Evolutionary conservation across 2,113 vertebrate species (phyloP).

Genomic region (Eclectus roratus): DNA sequence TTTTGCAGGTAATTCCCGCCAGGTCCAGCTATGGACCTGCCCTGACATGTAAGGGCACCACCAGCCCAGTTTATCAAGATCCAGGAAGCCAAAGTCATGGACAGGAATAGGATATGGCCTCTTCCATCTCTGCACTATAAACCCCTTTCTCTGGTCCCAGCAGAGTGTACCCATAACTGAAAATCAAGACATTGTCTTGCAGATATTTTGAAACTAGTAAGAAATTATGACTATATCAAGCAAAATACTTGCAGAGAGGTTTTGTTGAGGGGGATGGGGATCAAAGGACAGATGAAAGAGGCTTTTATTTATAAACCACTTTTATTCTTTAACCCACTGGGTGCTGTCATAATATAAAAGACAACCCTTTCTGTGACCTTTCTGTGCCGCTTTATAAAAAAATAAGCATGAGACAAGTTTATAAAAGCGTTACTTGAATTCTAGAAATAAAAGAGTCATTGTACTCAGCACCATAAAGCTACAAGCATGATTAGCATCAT

Average conservation of each 20-base stretch:
- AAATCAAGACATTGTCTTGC: background rate
- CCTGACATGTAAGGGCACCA: background rate
- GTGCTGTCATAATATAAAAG: conserved; percentile 29
- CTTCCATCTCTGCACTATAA: background rate
- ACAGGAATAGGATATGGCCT: background rate
- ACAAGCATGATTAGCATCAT: background rate
- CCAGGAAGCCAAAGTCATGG: background rate
- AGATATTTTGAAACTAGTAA: conserved; percentile 41
- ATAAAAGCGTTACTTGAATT: conserved; percentile 41
- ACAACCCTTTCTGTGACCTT: conserved; percentile 45
- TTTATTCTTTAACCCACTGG: conserved; percentile 41
- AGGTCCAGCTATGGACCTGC: background rate
- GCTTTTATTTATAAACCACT: conserved; percentile 55
- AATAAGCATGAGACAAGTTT: conserved; percentile 27
- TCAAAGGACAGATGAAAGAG: conserved; percentile 57
- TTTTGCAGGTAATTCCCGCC: background rate
- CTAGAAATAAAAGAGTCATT: conserved; percentile 44
- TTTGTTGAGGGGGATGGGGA: background rate
- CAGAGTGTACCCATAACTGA: background rate
- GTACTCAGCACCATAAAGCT: background rate
- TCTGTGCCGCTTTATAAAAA: conserved; percentile 42
- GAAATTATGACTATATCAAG: background rate
- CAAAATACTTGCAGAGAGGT: conserved; percentile 4
- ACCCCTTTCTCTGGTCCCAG: background rate
- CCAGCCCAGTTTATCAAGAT: background rate